A percentile compares a stretch with the other conserved stretches of the same genome.
Evolutionary conservation across 2,797 vertebrate species (phyloP).

Genomic region (Threskiornis aethiopicus): DNA sequence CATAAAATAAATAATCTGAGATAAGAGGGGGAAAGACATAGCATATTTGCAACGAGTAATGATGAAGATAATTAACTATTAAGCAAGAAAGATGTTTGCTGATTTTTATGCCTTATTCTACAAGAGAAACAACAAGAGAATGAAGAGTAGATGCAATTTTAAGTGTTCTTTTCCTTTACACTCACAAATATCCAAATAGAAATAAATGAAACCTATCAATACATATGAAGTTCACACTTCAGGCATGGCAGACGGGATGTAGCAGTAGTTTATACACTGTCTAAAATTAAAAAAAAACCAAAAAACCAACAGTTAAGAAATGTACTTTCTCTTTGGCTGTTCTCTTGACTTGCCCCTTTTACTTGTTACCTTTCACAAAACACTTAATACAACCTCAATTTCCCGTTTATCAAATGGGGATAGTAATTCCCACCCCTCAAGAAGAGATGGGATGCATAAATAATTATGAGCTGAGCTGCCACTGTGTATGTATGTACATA

Average conservation of each 20-base stretch:
- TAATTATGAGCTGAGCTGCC: neutral
- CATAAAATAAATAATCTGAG: neutral
- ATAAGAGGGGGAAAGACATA: neutral
- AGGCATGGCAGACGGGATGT: neutral
- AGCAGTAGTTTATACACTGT: neutral
- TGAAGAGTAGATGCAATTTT: neutral
- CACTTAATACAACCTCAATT: fast-evolving
- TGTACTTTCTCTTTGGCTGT: neutral
- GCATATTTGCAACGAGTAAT: neutral
- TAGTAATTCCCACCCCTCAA: neutral
- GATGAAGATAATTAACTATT: neutral
- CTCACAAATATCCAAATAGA: neutral
- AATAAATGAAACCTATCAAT: neutral
- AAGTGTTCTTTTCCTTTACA: neutral
- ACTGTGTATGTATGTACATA: fast-evolving
- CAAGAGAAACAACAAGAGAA: neutral
- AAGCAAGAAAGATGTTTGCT: neutral
- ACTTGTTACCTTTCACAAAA: neutral
- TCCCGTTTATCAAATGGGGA: neutral
- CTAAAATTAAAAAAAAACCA: neutral
- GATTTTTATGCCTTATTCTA: neutral
- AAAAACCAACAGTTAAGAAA: neutral
- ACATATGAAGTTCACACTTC: neutral
- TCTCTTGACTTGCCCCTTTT: neutral
- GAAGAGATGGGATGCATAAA: neutral